These are phyloP conservation scores for Hartigia nigra DNA, from an alignment of 2,888 invertebrate genomes.

Conservation along the genomic window DNA sequence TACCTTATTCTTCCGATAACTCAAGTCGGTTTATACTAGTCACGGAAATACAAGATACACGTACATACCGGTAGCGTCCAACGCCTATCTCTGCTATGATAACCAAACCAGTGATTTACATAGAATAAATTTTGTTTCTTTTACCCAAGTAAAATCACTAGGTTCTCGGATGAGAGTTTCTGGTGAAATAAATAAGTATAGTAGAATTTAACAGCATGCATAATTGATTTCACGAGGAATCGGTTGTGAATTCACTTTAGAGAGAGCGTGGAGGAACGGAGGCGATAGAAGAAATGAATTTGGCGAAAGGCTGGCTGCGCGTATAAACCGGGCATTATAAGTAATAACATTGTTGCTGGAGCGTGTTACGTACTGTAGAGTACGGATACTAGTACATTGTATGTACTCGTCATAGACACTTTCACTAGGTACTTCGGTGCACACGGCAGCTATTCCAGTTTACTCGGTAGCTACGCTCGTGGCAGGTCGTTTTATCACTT, in stretches of 20 bases:
- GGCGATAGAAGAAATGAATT: background rate
- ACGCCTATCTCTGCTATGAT: background rate
- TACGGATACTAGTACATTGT: background rate
- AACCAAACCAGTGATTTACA: background rate
- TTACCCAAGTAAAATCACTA: background rate
- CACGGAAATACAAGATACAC: background rate
- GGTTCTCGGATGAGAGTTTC: background rate
- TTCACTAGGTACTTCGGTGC: slow-evolving; percentile 18
- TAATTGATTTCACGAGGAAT: background rate
- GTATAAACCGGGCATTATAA: background rate
- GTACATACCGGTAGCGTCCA: background rate
- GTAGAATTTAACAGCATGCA: background rate
- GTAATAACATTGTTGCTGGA: background rate
- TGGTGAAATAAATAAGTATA: background rate
- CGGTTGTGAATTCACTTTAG: background rate
- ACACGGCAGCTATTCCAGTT: background rate
- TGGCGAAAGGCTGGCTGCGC: background rate
- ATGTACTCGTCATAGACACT: slow-evolving; percentile 17
- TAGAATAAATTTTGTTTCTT: background rate
- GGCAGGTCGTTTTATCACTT: background rate
- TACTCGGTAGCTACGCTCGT: background rate
- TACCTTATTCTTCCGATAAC: background rate
- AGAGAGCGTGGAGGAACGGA: background rate
- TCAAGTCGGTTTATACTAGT: background rate
- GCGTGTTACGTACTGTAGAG: slow-evolving; percentile 18